phyloP scores from a whole-genome alignment of 2,113 vertebrate genomes.

The Orcinus orca region DNA sequence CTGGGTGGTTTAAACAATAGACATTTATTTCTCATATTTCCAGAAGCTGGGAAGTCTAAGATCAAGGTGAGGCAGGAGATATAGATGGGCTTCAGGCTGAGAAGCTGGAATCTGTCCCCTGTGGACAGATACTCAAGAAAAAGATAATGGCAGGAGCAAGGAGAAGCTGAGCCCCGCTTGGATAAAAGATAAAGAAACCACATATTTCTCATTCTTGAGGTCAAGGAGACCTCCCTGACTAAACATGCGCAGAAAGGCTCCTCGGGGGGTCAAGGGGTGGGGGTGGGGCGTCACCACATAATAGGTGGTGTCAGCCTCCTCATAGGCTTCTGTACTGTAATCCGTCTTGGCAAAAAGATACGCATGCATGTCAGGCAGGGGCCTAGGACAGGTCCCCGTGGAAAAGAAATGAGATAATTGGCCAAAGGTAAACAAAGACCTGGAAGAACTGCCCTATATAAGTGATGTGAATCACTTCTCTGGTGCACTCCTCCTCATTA shows the following conservation, averaged over 20 bases:
- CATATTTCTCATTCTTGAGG: not conserved
- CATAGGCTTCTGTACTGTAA: not conserved
- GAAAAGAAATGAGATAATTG: not conserved
- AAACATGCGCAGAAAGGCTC: not conserved
- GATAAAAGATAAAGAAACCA: not conserved
- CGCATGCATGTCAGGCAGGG: not conserved
- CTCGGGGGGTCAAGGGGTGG: not conserved
- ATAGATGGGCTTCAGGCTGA: not conserved
- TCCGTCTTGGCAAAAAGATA: not conserved
- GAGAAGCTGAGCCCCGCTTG: not conserved
- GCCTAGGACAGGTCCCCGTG: not conserved
- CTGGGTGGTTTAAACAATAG: not conserved
- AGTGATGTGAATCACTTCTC: not conserved
- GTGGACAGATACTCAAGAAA: not conserved
- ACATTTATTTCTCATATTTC: not conserved
- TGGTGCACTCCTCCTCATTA: not conserved
- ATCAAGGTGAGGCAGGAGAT: not conserved
- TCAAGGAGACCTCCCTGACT: not conserved
- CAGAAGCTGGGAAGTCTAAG: not conserved
- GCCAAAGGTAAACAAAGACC: not conserved
- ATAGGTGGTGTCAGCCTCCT: not conserved
- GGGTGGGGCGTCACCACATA: not conserved
- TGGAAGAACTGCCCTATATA: not conserved
- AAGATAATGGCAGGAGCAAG: not conserved
- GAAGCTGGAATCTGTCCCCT: not conserved